Conservation (phyloP, 2,888 invertebrate species). For the Napeogenes sylphis region DNA sequence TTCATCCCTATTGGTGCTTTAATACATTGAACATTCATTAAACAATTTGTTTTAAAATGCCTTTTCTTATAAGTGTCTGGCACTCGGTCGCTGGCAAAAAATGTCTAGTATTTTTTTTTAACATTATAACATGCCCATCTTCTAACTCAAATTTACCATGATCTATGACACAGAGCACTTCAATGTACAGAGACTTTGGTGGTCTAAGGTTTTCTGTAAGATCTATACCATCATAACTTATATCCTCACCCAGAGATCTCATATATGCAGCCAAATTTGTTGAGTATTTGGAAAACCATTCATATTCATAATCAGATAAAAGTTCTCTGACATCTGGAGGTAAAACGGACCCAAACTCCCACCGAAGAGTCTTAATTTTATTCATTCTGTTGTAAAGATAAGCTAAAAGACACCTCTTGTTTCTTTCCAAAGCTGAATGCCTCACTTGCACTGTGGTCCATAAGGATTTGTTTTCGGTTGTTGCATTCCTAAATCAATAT, state of each 20-base stretch:
- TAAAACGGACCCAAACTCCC: conserved; percentile 96
- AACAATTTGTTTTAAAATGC: conserved; percentile 87
- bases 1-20: not conserved
- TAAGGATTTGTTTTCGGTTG: conserved; percentile 76
- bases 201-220: conserved; percentile 92
- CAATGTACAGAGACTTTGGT: conserved; percentile 93
- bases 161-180: conserved; percentile 92
- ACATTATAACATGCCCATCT: conserved; percentile 91
- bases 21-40: conserved; percentile 44
- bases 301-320: conserved; percentile 87
- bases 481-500: conserved; percentile 63
- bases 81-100: conserved; percentile 92
- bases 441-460: conserved; percentile 89
- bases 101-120: conserved; percentile 95
- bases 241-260: conserved; percentile 89
- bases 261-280: conserved; percentile 91
- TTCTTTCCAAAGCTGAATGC: conserved; percentile 91
- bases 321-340: conserved; percentile 89
- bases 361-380: conserved; percentile 90
- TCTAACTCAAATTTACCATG: conserved; percentile 96
- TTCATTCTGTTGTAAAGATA: conserved; percentile 89
- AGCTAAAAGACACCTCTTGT: conserved; percentile 91
- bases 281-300: conserved; percentile 94
- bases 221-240: conserved; percentile 85
- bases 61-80: conserved; percentile 93